phyloP scores from a whole-genome alignment of 2,797 vertebrate species.

The Ceyx erithaca region DNA sequence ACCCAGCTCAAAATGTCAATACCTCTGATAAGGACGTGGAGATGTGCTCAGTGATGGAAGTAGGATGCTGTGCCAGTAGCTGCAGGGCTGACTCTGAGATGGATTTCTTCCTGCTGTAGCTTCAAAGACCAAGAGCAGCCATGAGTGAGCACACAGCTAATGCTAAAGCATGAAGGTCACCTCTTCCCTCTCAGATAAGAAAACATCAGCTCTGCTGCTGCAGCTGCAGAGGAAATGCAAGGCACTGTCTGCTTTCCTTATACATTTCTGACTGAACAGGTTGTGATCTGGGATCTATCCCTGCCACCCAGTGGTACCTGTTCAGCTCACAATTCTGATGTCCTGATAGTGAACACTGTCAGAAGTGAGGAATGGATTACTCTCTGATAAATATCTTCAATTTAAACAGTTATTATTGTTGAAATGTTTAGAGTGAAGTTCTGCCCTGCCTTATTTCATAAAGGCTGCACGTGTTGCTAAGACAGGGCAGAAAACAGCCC shows the following conservation, averaged over 20 bases:
- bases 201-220: neutral
- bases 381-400: neutral
- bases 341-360: neutral
- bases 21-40: neutral
- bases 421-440: constrained; percentile 2
- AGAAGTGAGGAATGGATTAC: neutral
- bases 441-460: neutral
- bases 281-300: neutral
- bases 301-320: neutral
- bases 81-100: neutral
- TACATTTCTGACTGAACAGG: neutral
- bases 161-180: constrained; percentile 29
- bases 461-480: neutral
- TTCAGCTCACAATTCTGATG: neutral
- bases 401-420: neutral
- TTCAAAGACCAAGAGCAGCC: neutral
- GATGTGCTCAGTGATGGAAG: neutral
- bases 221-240: constrained; percentile 27
- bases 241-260: neutral
- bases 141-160: constrained; percentile 7
- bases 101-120: constrained; percentile 19
- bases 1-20: neutral
- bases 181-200: constrained; percentile 19
- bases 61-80: constrained; percentile 17
- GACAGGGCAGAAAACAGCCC: constrained; percentile 27